Evolutionary conservation across 2,113 vertebrate genomes (phyloP).

Genomic region (Otolemur garnettii): DNA sequence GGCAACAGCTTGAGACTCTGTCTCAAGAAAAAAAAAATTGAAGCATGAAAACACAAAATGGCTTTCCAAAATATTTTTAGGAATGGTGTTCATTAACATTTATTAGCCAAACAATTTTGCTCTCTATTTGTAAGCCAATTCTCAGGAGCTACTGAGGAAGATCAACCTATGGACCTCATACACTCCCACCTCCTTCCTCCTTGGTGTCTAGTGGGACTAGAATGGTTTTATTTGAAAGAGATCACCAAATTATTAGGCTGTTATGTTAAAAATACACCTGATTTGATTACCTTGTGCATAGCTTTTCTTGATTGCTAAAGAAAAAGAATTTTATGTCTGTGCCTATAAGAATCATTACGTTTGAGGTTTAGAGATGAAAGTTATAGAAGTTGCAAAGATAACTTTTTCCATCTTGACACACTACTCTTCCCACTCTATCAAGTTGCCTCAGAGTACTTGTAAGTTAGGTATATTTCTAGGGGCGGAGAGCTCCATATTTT

Average conservation of each 20-base stretch:
- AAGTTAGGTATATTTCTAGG: background rate
- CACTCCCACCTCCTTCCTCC: background rate
- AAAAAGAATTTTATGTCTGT: background rate
- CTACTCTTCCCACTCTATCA: background rate
- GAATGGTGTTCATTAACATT: background rate
- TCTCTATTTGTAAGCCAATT: background rate
- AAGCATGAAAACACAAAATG: conserved; percentile 5
- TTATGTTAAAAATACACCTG: background rate
- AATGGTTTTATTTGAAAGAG: background rate
- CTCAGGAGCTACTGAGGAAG: background rate
- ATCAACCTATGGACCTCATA: background rate
- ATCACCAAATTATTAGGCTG: background rate
- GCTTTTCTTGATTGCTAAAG: background rate
- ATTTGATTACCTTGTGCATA: background rate
- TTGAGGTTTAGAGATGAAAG: conserved; percentile 37
- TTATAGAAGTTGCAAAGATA: background rate
- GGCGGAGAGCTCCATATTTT: background rate
- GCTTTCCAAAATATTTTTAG: background rate
- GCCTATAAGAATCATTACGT: background rate
- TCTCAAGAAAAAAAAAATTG: background rate
- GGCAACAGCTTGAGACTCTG: too few relatives aligned
- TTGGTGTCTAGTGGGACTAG: background rate
- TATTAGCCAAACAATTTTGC: conserved; percentile 24
- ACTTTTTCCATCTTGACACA: conserved; percentile 1
- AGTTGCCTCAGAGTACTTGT: background rate